These are phyloP conservation scores for Clostera curtula DNA, from an alignment of 2,888 invertebrate genomes.

Conservation along the genomic window DNA sequence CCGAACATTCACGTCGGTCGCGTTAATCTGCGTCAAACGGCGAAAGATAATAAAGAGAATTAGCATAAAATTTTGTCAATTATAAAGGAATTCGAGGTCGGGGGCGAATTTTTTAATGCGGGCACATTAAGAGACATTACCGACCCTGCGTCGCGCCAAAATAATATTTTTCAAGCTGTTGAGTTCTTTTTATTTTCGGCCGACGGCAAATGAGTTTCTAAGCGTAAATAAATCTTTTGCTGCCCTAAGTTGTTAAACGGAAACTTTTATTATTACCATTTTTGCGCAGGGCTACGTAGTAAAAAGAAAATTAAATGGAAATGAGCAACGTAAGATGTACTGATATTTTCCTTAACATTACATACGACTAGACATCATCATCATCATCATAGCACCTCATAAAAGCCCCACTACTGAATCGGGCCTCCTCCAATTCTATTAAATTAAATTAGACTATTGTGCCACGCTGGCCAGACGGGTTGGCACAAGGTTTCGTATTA, in stretches of 20 bases:
- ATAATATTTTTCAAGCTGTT: conserved; percentile 67
- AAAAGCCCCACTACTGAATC: too few relatives aligned
- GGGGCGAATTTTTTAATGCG: conserved; percentile 49
- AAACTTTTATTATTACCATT: conserved; percentile 40
- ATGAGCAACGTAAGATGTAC: too few relatives aligned
- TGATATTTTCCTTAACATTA: too few relatives aligned
- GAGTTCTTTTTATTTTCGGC: conserved; percentile 57
- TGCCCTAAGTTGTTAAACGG: conserved; percentile 28
- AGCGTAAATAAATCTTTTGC: conserved; percentile 59
- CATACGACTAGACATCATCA: too few relatives aligned
- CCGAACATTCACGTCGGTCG: conserved; percentile 29
- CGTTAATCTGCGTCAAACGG: conserved; percentile 48
- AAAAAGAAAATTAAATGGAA: conserved; percentile 2
- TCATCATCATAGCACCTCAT: too few relatives aligned
- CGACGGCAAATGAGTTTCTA: conserved; percentile 61
- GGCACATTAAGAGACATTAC: conserved; percentile 48
- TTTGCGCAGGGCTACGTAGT: conserved; percentile 13
- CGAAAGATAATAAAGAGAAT: conserved; percentile 51
- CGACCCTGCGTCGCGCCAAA: conserved; percentile 29
- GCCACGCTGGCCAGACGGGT: too few relatives aligned
- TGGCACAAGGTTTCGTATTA: too few relatives aligned
- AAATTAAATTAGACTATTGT: too few relatives aligned
- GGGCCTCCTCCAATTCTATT: too few relatives aligned
- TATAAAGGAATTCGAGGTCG: conserved; percentile 43
- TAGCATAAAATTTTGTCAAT: conserved; percentile 55